Conservation (phyloP, 2,888 invertebrate genomes). For the Drosophila meridiana region DNA sequence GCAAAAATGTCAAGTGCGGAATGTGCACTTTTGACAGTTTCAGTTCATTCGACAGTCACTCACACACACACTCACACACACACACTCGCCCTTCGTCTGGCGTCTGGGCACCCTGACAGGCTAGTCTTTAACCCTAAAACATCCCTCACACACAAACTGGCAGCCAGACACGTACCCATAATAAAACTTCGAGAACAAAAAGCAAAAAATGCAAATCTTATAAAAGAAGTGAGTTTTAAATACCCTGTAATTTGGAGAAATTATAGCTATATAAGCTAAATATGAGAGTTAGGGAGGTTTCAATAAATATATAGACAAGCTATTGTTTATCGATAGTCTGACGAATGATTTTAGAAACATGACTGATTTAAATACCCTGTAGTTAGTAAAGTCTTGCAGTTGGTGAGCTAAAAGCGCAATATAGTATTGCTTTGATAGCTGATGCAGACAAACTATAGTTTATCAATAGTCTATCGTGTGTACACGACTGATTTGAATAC, state of each 20-base stretch:
- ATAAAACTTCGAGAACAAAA: slow-evolving; percentile 50
- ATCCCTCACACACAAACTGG: slow-evolving; percentile 51
- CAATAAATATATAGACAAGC: not conserved
- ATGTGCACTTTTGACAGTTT: slow-evolving; percentile 83
- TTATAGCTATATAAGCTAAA: not conserved
- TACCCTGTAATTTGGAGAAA: slow-evolving; percentile 14
- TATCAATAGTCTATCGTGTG: not conserved
- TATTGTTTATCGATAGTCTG: not conserved
- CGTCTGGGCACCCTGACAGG: slow-evolving; percentile 35
- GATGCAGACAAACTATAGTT: not conserved
- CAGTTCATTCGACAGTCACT: slow-evolving; percentile 72
- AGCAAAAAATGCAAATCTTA: not conserved
- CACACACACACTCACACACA: slow-evolving; percentile 26
- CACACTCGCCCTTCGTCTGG: slow-evolving; percentile 11
- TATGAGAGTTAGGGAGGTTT: not conserved
- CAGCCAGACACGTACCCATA: slow-evolving; percentile 64
- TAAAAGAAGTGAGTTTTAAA: not conserved
- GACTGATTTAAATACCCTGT: slow-evolving; percentile 13
- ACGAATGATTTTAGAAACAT: accelerated
- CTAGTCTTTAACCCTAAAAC: slow-evolving; percentile 57
- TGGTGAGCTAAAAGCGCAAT: not conserved
- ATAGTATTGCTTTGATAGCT: not conserved
- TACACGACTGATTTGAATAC: not conserved
- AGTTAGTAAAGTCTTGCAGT: not conserved
- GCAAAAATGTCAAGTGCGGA: slow-evolving; percentile 80